Percentiles rank a stretch among this genome's conserved stretches.
Evolutionary conservation across 1,140 invertebrate species (phyloP).

Genomic region (Cyclina sinensis): DNA sequence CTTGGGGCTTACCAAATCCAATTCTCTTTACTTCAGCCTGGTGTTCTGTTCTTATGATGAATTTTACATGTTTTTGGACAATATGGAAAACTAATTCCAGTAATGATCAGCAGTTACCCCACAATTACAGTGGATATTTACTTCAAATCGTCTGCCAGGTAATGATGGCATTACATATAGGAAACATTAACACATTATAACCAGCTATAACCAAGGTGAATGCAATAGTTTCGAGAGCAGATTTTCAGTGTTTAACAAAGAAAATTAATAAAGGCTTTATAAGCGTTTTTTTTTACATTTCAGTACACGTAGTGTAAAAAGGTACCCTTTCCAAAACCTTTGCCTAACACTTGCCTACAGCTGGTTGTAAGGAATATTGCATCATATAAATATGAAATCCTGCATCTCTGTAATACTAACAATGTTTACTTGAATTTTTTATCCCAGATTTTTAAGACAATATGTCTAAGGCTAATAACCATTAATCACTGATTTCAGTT

Average conservation of each 20-base stretch:
- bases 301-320: not conserved
- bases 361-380: not conserved
- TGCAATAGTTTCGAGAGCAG: slow-evolving; percentile 10
- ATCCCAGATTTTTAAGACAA: too few species aligned
- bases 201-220: slow-evolving; percentile 4
- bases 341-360: slow-evolving; percentile 1
- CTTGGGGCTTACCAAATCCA: not conserved
- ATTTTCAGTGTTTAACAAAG: too few species aligned
- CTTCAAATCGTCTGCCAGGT: not conserved
- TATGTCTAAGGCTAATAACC: too few species aligned
- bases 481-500: too few species aligned
- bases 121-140: slow-evolving; percentile 3
- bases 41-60: not conserved
- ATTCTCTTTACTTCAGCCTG: not conserved
- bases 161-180: not conserved
- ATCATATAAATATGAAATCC: not conserved
- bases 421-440: not conserved
- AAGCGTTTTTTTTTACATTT: not conserved
- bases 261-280: too few species aligned
- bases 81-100: slow-evolving; percentile 15
- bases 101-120: slow-evolving; percentile 26
- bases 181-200: not conserved
- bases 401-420: not conserved
- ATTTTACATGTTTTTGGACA: not conserved
- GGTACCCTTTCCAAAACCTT: not conserved